phyloP scores from a whole-genome alignment of 2,888 invertebrate species.

The Beris chalybata region DNA sequence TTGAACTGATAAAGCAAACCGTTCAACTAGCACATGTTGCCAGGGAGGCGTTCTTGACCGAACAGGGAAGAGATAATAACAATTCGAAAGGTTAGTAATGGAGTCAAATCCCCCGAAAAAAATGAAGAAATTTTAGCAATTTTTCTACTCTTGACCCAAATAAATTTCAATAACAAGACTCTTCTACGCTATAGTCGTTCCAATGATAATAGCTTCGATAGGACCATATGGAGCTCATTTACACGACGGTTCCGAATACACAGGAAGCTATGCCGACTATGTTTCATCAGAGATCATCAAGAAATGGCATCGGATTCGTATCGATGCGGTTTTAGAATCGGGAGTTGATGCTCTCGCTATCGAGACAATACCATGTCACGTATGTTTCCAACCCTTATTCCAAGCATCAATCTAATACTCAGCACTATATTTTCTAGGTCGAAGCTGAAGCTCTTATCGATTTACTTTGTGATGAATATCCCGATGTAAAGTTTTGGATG shows the following conservation, averaged over 20 bases:
- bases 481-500: constrained; percentile 80
- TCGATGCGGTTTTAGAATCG: constrained; percentile 75
- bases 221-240: constrained; percentile 92
- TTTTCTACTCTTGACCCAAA: not conserved
- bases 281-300: constrained; percentile 69
- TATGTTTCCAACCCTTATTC: constrained; percentile 42
- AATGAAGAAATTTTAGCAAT: not conserved
- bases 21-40: constrained; percentile 76
- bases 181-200: constrained; percentile 48
- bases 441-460: constrained; percentile 85
- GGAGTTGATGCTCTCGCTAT: constrained; percentile 85
- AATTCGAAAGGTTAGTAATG: constrained; percentile 19
- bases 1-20: constrained; percentile 72
- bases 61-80: constrained; percentile 43
- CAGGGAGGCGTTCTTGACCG: constrained; percentile 63
- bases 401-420: not conserved
- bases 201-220: constrained; percentile 82
- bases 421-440: constrained; percentile 41
- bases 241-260: constrained; percentile 91
- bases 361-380: constrained; percentile 88
- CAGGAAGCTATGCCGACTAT: constrained; percentile 76
- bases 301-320: constrained; percentile 83
- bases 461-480: constrained; percentile 73
- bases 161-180: not conserved
- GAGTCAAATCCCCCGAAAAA: not conserved